Evolutionary conservation across 2,113 vertebrate genomes (phyloP), one percentile per base, ranked within the genome.

Genomic region (Martes martes): DNA sequence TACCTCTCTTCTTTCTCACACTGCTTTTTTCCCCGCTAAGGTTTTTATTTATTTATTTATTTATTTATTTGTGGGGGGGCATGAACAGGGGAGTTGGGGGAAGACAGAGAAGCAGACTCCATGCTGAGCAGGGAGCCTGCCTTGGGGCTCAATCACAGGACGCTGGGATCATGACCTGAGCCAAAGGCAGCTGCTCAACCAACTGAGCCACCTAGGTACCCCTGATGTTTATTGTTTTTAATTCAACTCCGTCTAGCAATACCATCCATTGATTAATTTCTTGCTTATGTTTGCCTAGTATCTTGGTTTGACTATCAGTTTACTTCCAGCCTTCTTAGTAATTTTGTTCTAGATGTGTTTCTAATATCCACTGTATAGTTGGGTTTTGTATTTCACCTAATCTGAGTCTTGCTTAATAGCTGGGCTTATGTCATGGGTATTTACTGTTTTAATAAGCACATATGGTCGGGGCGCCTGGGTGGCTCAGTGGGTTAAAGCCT

Each of bases 231-330:
- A 87, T 6, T 67, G 39, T 33, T 89, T 86, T 95, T 74, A 90
- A 81, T 80, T 95, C n/a, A 81, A 78, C 28, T 57, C 82, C 65
- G 63, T 95, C 50, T 82, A 93, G 57, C 18, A 96, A 90, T 69
- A 81, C 47, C 82, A 87, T 10, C 39, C 55, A 86, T 8, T 92
- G n/a, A 74, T 47, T 69, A n/a, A 36, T 28, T 71, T 74, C 84
- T 63, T 71, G 52, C 71, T 95, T 93, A 50, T 83, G 87, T 83
- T 84, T 84, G 36, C 52, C 23, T 88, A 79, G 1, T 65, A 79
- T 87, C 36, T 91, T 91, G 50, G 55, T 95, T 86, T 79, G 36
- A 91, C 33, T 91, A 71, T 26, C 6, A 19, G 80, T 88, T 83
- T 73, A 80, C 11, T 88, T 84, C 19, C 28, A 95, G 85, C 7